phyloP scores from a whole-genome alignment of 53 echinoderm and acorn worm species.

The Temnopleurus reevesii region DNA sequence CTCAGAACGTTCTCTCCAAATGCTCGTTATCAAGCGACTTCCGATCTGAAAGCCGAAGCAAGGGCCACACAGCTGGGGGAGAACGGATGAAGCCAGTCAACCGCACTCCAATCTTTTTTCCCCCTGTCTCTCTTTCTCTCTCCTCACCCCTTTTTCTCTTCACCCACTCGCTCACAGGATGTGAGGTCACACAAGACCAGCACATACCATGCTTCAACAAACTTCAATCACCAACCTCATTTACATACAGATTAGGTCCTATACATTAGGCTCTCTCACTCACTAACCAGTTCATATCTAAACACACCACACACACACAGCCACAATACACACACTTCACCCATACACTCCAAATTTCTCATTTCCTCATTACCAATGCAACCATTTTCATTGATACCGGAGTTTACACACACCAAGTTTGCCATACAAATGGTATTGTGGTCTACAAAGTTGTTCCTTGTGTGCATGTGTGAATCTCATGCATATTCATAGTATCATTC shows the following conservation, averaged over 20 bases:
- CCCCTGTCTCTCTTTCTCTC: neutral
- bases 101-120: slow-evolving; percentile 30
- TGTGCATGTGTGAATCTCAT: slow-evolving; percentile 22
- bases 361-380: slow-evolving; percentile 21
- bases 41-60: slow-evolving; percentile 43
- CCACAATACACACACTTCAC: slow-evolving; percentile 31
- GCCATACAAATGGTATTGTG: neutral
- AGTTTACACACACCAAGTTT: slow-evolving; percentile 22
- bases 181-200: slow-evolving; percentile 40
- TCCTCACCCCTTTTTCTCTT: slow-evolving; percentile 24
- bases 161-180: slow-evolving; percentile 60
- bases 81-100: slow-evolving; percentile 48
- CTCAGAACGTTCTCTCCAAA: slow-evolving; percentile 12
- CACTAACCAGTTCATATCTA: neutral
- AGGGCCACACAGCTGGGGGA: slow-evolving; percentile 38
- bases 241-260: slow-evolving; percentile 60
- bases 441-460: neutral
- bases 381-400: slow-evolving; percentile 37
- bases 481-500: slow-evolving; percentile 20
- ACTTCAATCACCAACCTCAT: slow-evolving; percentile 54
- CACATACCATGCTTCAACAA: slow-evolving; percentile 38
- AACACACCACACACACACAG: slow-evolving; percentile 28
- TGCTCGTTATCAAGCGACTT: slow-evolving; percentile 44
- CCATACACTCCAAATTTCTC: neutral
- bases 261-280: slow-evolving; percentile 40